phyloP scores from a whole-genome alignment of 2,113 vertebrate species.

The Alces alces region DNA sequence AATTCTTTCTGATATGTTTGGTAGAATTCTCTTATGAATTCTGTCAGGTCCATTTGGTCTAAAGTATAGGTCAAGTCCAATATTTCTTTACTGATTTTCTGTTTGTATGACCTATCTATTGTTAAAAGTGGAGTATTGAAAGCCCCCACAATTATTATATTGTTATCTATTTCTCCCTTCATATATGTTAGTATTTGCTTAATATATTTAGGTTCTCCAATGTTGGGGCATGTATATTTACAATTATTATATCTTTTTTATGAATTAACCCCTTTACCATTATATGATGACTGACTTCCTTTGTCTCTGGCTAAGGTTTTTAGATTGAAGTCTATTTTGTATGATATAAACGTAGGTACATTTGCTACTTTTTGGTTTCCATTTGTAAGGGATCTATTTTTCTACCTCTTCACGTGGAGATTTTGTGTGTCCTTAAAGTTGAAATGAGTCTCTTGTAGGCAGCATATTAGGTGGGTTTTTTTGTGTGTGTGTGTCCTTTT shows the following conservation, averaged over 20 bases:
- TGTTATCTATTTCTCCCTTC: background rate
- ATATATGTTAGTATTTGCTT: background rate
- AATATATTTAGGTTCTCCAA: background rate
- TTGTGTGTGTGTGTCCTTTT: background rate
- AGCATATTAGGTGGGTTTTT: background rate
- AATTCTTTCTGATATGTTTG: background rate
- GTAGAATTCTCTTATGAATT: background rate
- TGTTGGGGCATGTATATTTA: background rate
- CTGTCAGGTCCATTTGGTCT: background rate
- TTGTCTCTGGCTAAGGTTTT: background rate
- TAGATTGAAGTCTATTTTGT: background rate
- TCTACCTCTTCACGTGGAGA: background rate
- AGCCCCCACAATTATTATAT: background rate
- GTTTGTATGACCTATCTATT: background rate
- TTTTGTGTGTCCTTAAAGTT: background rate
- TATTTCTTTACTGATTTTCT: background rate
- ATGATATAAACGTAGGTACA: background rate
- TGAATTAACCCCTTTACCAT: background rate
- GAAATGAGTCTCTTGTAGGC: background rate
- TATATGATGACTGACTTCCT: background rate
- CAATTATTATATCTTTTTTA: background rate
- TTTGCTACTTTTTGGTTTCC: background rate
- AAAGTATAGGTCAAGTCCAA: background rate
- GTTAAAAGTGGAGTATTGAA: background rate
- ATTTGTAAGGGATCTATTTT: background rate